phyloP scores from a whole-genome alignment of 2,113 vertebrate species.

The Phyllostomus hastatus region DNA sequence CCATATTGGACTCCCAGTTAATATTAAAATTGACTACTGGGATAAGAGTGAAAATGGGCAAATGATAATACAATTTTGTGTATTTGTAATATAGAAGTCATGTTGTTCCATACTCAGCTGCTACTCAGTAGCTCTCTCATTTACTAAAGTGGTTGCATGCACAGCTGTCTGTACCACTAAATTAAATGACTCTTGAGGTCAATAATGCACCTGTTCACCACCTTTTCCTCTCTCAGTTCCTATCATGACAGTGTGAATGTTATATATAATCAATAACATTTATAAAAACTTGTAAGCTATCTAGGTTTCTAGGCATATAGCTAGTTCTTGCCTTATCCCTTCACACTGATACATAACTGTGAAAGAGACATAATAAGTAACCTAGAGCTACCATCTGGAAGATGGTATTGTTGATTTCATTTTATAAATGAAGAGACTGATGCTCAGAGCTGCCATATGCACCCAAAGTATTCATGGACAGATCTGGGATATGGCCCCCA shows the following conservation, averaged over 20 bases:
- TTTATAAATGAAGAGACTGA: not conserved
- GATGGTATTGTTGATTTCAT: not conserved
- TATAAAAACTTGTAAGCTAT: not conserved
- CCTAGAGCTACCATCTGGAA: not conserved
- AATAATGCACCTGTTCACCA: not conserved
- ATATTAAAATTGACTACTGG: not conserved
- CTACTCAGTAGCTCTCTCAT: not conserved
- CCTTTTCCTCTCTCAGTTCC: not conserved
- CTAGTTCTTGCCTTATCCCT: not conserved
- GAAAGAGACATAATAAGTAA: not conserved
- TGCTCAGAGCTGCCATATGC: not conserved
- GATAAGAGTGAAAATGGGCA: not conserved
- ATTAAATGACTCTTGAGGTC: not conserved
- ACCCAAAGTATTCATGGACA: not conserved
- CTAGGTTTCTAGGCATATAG: not conserved
- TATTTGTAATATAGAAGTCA: not conserved
- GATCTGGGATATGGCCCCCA: not conserved
- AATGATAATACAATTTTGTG: not conserved
- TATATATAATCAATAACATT: not conserved
- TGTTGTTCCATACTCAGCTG: not conserved
- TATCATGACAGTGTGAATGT: not conserved
- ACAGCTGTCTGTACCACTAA: not conserved
- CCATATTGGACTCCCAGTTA: not conserved
- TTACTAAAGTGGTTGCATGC: not conserved
- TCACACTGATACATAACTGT: not conserved